Percentiles rank a stretch among this genome's conserved stretches.
phyloP scores from a whole-genome alignment of 2,797 vertebrate species.

The Catharus ustulatus region DNA sequence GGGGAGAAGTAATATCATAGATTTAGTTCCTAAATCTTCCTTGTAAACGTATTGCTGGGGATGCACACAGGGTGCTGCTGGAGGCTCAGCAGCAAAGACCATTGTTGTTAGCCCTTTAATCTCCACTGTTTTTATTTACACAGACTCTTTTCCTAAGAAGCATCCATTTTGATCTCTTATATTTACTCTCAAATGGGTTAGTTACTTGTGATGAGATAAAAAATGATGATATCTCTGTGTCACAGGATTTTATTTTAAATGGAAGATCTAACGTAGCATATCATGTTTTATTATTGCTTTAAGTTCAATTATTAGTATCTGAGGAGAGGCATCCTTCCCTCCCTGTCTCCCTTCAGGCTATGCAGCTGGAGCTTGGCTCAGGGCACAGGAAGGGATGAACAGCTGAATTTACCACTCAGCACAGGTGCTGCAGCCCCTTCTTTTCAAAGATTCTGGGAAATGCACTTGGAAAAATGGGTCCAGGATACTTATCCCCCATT shows the following conservation, averaged over 20 bases:
- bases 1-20: conserved; percentile 22
- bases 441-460: not conserved
- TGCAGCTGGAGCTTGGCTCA: not conserved
- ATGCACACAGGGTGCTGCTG: conserved; percentile 4
- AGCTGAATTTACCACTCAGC: not conserved
- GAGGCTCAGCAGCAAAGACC: not conserved
- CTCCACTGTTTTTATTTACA: not conserved
- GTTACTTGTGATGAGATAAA: conserved; percentile 44
- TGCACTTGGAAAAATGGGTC: not conserved
- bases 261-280: conserved; percentile 38
- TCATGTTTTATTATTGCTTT: conserved; percentile 21
- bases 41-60: not conserved
- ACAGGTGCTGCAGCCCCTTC: not conserved
- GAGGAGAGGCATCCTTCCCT: not conserved
- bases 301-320: not conserved
- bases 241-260: conserved; percentile 55
- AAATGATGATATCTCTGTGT: conserved; percentile 37
- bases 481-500: not conserved
- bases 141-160: conserved; percentile 1
- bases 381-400: not conserved
- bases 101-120: conserved; percentile 12
- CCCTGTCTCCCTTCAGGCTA: not conserved
- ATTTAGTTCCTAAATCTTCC: conserved; percentile 44
- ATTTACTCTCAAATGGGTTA: conserved; percentile 45
- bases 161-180: conserved; percentile 11